Percentiles rank a stretch among this genome's conserved stretches.
Conservation (phyloP, 2,113 vertebrate species). For the Heptranchias perlo region DNA sequence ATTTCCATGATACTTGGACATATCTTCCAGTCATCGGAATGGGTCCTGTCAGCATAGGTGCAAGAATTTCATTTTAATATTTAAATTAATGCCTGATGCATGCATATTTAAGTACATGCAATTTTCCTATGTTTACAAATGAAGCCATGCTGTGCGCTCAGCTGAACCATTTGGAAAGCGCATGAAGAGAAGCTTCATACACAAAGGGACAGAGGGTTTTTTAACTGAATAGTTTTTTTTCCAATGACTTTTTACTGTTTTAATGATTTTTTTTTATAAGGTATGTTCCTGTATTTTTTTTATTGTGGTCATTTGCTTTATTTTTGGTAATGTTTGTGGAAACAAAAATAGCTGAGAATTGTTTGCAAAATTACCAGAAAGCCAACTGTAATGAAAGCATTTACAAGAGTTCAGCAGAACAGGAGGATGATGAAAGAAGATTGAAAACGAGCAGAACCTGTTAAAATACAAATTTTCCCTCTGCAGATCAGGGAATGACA, state of each 20-base stretch:
- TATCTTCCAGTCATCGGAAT: background rate
- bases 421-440: background rate
- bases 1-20: background rate
- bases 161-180: background rate
- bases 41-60: background rate
- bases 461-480: background rate
- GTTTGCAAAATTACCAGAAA: no score
- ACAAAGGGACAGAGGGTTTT: background rate
- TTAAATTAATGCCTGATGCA: background rate
- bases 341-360: background rate
- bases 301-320: background rate
- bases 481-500: background rate
- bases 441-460: background rate
- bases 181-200: background rate
- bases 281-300: background rate
- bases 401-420: background rate
- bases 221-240: background rate
- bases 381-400: no score
- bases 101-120: background rate
- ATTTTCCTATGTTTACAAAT: background rate
- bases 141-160: background rate
- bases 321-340: background rate
- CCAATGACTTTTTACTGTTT: background rate
- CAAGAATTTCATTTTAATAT: background rate
- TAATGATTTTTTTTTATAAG: background rate